Conservation (phyloP, 2,797 vertebrate species). For the Myiotriccus ornatus region DNA sequence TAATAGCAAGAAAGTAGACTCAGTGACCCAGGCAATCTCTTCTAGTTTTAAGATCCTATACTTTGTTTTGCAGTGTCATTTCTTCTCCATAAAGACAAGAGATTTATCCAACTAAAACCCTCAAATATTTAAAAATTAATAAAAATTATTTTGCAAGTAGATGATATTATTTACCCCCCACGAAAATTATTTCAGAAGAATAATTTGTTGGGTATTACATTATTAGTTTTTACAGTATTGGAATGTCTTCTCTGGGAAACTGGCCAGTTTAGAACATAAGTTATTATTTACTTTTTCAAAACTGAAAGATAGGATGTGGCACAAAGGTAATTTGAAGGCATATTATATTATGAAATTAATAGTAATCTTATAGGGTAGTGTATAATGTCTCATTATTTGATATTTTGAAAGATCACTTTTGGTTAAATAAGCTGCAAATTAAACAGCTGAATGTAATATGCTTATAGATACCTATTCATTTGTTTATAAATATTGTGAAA, state of each 20-base stretch:
- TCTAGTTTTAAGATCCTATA: background rate
- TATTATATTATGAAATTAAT: background rate
- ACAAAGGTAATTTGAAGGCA: background rate
- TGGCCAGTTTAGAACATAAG: background rate
- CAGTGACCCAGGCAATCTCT: constrained; percentile 2
- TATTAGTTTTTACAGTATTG: background rate
- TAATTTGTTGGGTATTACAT: background rate
- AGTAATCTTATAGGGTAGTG: background rate
- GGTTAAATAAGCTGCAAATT: background rate
- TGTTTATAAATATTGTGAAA: background rate
- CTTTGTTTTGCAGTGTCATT: background rate
- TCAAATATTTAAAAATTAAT: background rate
- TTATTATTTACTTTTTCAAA: background rate
- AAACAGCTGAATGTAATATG: background rate
- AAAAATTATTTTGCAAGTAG: background rate
- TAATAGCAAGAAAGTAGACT: constrained; percentile 52
- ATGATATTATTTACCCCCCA: background rate
- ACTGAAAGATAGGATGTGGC: background rate
- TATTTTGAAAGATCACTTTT: background rate
- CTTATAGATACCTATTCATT: background rate
- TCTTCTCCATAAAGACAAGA: background rate
- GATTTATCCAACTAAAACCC: background rate
- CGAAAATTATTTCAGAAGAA: background rate
- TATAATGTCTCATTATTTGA: background rate
- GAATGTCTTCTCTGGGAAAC: background rate